phyloP scores from a whole-genome alignment of 37 sponge, comb jelly and placozoan species.

The Ephydatia muelleri region DNA sequence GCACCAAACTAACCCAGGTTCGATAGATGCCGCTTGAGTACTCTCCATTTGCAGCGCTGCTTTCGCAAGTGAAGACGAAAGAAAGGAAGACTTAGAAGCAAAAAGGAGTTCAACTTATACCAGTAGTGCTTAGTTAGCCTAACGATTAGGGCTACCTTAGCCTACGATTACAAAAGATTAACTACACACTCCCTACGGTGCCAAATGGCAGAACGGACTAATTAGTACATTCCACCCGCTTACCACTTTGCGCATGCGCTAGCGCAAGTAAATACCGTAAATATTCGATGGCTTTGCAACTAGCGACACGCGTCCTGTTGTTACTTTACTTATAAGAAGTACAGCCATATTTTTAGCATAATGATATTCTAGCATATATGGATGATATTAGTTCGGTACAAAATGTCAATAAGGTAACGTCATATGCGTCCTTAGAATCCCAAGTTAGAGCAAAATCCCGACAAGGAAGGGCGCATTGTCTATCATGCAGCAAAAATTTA shows the following conservation, averaged over 20 bases:
- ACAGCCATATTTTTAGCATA: no score
- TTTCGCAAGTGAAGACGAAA: neutral
- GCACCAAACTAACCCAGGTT: neutral
- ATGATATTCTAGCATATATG: no score
- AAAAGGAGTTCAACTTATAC: neutral
- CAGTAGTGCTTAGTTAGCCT: slow-evolving; percentile 12
- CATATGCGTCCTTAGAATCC: no score
- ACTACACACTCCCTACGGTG: slow-evolving; percentile 5
- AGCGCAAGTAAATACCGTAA: neutral
- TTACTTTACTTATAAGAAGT: no score
- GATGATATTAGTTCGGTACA: no score
- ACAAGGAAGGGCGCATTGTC: no score
- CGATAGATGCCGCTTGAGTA: neutral
- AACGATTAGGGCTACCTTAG: slow-evolving; percentile 22
- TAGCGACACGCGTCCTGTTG: no score
- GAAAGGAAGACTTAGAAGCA: slow-evolving; percentile 1
- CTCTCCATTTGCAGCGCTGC: neutral
- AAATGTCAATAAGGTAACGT: no score
- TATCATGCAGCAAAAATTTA: no score
- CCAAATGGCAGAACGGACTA: neutral
- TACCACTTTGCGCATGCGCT: neutral
- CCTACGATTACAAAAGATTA: slow-evolving; percentile 28
- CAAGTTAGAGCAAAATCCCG: no score
- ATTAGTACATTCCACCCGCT: neutral
- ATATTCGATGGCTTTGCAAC: no score